phyloP scores from a whole-genome alignment of 2,888 invertebrate genomes.

The Resseliella maxima region DNA sequence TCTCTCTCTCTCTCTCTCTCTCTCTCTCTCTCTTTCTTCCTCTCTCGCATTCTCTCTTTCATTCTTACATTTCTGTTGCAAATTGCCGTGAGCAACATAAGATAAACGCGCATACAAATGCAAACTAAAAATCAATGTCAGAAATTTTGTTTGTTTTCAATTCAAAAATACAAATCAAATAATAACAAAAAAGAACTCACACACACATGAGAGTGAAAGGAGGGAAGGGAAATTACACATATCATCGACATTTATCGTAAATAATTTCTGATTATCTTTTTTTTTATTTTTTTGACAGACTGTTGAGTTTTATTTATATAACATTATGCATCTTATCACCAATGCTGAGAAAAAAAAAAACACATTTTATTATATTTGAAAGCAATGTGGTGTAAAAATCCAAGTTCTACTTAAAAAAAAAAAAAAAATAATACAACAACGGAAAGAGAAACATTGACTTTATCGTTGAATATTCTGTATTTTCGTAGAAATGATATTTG shows the following conservation, averaged over 20 bases:
- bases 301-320: not conserved
- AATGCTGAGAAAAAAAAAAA: too few relatives aligned
- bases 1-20: too few relatives aligned
- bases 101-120: not conserved
- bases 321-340: not conserved
- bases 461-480: too few relatives aligned
- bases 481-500: too few relatives aligned
- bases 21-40: too few relatives aligned
- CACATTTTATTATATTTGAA: too few relatives aligned
- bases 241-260: not conserved
- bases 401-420: too few relatives aligned
- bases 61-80: too few relatives aligned
- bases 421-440: too few relatives aligned
- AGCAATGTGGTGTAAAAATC: too few relatives aligned
- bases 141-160: not conserved
- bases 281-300: not conserved
- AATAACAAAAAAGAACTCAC: not conserved
- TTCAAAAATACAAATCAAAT: not conserved
- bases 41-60: too few relatives aligned
- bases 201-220: not conserved
- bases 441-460: too few relatives aligned
- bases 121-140: conserved; percentile 2
- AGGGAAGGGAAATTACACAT: not conserved
- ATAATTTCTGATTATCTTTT: not conserved
- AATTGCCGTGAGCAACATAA: not conserved